Conservation (phyloP, 2,113 vertebrate species). For the Dipodomys stephensi region DNA sequence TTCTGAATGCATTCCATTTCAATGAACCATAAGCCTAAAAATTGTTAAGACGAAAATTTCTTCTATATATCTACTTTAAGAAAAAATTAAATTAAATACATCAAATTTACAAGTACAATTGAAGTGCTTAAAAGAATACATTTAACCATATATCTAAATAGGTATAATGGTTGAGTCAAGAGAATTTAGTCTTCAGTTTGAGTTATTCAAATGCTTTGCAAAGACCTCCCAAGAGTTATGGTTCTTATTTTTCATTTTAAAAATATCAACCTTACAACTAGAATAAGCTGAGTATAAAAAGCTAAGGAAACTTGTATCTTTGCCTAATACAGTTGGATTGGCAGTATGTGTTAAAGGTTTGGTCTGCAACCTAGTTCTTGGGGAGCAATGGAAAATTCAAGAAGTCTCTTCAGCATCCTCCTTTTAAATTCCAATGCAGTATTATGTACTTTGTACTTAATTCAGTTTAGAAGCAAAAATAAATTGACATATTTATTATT, state of each 20-base stretch:
- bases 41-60: neutral
- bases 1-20: neutral
- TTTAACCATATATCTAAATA: neutral
- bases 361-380: too few species aligned
- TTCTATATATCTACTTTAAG: neutral
- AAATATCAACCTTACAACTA: constrained; percentile 10
- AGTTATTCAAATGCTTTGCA: neutral
- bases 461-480: neutral
- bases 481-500: neutral
- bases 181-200: neutral
- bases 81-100: neutral
- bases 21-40: neutral
- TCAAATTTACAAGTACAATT: neutral
- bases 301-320: neutral
- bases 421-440: neutral
- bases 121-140: neutral
- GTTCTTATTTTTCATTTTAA: constrained; percentile 47
- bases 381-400: too few species aligned
- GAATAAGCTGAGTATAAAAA: neutral
- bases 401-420: too few species aligned
- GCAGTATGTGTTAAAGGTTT: neutral
- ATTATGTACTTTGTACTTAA: neutral
- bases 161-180: neutral
- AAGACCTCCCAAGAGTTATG: neutral
- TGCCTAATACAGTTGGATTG: neutral